A percentile compares a stretch with the other conserved stretches of the same genome.
phyloP scores from a whole-genome alignment of 2,888 invertebrate species.

The Escarpia spicata region DNA sequence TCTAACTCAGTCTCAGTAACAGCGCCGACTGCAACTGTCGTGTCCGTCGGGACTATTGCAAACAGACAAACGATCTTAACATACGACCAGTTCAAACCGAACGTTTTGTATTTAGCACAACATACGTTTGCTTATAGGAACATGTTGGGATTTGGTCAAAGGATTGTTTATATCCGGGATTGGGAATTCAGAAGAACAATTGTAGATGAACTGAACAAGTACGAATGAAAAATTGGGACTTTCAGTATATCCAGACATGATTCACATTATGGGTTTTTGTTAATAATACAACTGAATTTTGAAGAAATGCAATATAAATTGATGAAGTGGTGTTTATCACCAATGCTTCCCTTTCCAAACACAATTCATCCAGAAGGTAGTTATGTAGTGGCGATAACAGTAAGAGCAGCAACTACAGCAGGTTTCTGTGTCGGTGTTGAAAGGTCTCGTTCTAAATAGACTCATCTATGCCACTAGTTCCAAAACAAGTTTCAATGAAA shows the following conservation, averaged over 20 bases:
- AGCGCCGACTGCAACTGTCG: not conserved
- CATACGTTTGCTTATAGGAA: too few relatives aligned
- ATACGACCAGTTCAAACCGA: too few relatives aligned
- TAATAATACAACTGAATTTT: not conserved
- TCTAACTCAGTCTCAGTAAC: not conserved
- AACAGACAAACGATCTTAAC: not conserved
- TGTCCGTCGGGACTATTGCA: not conserved
- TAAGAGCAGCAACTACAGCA: not conserved
- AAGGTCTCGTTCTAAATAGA: too few relatives aligned
- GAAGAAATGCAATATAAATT: not conserved
- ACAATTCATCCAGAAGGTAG: not conserved
- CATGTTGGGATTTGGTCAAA: too few relatives aligned
- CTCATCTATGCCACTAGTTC: too few relatives aligned
- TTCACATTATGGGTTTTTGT: not conserved
- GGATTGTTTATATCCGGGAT: too few relatives aligned
- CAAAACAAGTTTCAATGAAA: too few relatives aligned
- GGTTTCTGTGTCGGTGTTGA: not conserved
- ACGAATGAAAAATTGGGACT: not conserved
- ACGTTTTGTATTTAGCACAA: too few relatives aligned
- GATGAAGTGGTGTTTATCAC: not conserved
- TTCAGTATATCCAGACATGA: not conserved
- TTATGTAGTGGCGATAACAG: not conserved
- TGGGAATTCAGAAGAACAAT: not conserved
- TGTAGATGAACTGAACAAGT: not conserved
- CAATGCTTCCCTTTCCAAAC: not conserved